Evolutionary conservation across 2,888 invertebrate genomes (phyloP).

Genomic region (Drosophila acutilabella): DNA sequence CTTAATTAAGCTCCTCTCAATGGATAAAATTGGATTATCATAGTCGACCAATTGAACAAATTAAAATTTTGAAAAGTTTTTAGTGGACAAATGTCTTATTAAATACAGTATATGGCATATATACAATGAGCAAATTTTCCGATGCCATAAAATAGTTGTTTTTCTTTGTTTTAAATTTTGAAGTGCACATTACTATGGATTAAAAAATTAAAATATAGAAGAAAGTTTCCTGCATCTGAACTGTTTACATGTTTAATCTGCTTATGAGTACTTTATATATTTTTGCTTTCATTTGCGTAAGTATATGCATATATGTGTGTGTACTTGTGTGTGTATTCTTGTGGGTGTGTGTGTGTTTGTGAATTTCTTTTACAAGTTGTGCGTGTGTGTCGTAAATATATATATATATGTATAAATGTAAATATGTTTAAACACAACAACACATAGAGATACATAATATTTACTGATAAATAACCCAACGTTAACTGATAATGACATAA

Average conservation of each 20-base stretch:
- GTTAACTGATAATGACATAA: constrained; percentile 32
- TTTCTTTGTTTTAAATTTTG: constrained; percentile 1
- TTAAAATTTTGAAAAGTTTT: constrained; percentile 42
- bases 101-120: constrained; percentile 76
- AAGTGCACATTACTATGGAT: constrained; percentile 58
- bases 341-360: constrained; percentile 45
- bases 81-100: constrained; percentile 43
- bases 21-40: neutral
- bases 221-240: constrained; percentile 38
- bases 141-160: constrained; percentile 51
- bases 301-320: constrained; percentile 30
- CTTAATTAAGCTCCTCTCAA: neutral
- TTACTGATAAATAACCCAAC: constrained; percentile 54
- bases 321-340: constrained; percentile 35
- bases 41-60: constrained; percentile 31
- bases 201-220: constrained; percentile 30
- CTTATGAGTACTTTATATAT: constrained; percentile 59
- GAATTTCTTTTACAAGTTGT: constrained; percentile 54
- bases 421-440: constrained; percentile 61
- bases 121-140: constrained; percentile 69
- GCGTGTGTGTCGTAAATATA: constrained; percentile 43
- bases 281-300: constrained; percentile 23
- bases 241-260: constrained; percentile 43
- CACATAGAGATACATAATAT: constrained; percentile 62
- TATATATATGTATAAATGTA: constrained; percentile 37